These are phyloP conservation scores for Emydocephalus ijimae DNA, from an alignment of 2,113 vertebrate genomes.

Conservation along the genomic window DNA sequence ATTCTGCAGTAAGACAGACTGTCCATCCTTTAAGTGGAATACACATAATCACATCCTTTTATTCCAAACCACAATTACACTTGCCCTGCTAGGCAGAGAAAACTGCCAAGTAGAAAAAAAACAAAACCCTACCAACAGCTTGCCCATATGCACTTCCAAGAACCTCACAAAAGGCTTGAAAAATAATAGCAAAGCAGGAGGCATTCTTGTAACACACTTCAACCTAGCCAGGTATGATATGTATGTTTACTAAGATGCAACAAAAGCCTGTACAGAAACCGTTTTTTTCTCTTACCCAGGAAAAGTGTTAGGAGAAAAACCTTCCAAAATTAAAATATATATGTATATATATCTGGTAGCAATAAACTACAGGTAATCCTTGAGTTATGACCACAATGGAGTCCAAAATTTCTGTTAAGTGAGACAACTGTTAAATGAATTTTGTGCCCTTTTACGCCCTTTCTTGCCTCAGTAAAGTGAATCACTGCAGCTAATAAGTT, in stretches of 20 bases:
- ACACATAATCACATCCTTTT: background rate
- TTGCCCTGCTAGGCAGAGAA: background rate
- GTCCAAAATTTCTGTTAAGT: too few species aligned
- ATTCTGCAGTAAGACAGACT: background rate
- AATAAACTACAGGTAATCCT: too few species aligned
- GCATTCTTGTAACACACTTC: background rate
- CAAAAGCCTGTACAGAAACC: background rate
- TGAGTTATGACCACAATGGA: too few species aligned
- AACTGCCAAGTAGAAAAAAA: background rate
- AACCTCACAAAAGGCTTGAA: background rate
- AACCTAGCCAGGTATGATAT: background rate
- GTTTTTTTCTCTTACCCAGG: background rate
- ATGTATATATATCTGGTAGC: background rate
- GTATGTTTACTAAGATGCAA: background rate
- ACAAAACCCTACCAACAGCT: background rate
- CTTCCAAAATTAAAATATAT: too few species aligned
- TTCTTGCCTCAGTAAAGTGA: too few species aligned
- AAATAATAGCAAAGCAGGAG: background rate
- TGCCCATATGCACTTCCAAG: background rate
- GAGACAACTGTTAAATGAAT: too few species aligned
- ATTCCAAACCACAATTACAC: background rate
- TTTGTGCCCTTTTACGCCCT: too few species aligned
- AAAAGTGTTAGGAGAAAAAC: background rate
- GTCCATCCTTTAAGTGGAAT: background rate
- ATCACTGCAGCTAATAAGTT: too few species aligned